phyloP scores from a whole-genome alignment of 2,797 vertebrate genomes.

The Fundulus diaphanus region DNA sequence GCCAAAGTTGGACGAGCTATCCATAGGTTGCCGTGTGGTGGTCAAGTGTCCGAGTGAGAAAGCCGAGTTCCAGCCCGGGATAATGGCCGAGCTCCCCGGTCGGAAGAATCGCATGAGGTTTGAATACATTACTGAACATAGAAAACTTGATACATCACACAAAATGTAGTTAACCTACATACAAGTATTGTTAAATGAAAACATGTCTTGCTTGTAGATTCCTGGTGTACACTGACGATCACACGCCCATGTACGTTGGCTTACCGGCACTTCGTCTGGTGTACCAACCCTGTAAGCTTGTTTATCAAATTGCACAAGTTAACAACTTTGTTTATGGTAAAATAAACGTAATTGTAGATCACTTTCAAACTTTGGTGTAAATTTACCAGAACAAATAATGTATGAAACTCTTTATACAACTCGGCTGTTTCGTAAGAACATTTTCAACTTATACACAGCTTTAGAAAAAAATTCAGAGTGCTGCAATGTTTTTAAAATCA shows the following conservation, averaged over 20 bases:
- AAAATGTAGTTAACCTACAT: background rate
- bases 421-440: no score
- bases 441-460: background rate
- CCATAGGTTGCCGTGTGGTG: slow-evolving; percentile 88
- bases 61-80: slow-evolving; percentile 81
- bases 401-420: background rate
- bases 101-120: slow-evolving; percentile 88
- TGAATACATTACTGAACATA: slow-evolving; percentile 6
- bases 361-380: background rate
- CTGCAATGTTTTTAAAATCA: background rate
- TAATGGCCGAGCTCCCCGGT: slow-evolving; percentile 88
- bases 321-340: background rate
- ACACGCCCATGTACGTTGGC: slow-evolving; percentile 83
- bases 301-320: background rate
- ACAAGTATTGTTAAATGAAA: background rate
- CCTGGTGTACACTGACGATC: slow-evolving; percentile 90
- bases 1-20: slow-evolving; percentile 75
- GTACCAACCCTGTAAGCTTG: slow-evolving; percentile 86
- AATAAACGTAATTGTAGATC: no score
- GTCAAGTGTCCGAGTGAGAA: slow-evolving; percentile 79
- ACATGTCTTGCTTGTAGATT: slow-evolving; percentile 80
- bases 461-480: background rate
- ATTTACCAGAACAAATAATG: background rate
- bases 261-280: slow-evolving; percentile 85
- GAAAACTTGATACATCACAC: no score